These are phyloP conservation scores for Spodoptera picta DNA, from an alignment of 2,888 invertebrate genomes.

Conservation along the genomic window DNA sequence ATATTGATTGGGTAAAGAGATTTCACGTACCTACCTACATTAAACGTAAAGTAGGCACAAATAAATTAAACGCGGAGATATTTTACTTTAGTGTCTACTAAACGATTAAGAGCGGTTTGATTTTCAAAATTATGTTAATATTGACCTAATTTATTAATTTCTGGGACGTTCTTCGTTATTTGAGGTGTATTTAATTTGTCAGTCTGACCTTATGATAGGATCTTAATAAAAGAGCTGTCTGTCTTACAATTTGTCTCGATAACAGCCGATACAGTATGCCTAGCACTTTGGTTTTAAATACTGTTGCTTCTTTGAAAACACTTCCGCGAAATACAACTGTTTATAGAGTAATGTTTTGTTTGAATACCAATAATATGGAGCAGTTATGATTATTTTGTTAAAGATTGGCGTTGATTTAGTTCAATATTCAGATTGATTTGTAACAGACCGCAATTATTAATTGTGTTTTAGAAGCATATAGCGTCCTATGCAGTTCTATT, in stretches of 20 bases:
- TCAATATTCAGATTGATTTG: not conserved
- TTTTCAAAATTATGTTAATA: too few relatives aligned
- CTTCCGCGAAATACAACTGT: constrained; percentile 13
- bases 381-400: not conserved
- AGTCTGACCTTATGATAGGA: not conserved
- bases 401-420: not conserved
- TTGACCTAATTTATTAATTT: not conserved
- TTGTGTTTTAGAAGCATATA: too few relatives aligned
- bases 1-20: too few relatives aligned
- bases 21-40: too few relatives aligned
- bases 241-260: constrained; percentile 9
- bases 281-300: constrained; percentile 8
- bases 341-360: constrained; percentile 25
- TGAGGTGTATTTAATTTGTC: not conserved
- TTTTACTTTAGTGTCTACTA: too few relatives aligned
- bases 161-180: not conserved
- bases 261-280: constrained; percentile 7
- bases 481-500: too few relatives aligned
- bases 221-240: not conserved
- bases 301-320: constrained; percentile 29
- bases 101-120: too few relatives aligned
- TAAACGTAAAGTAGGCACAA: too few relatives aligned
- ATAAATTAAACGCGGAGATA: too few relatives aligned
- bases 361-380: constrained; percentile 23
- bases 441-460: not conserved